Conservation (phyloP, 1,140 invertebrate genomes). For the Caenorhabditis elegans region WBcel235 BX284605.5:12938001-12938500, state of each 20-base stretch:
- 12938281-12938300: constrained; percentile 4
- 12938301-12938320: neutral
- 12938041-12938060: constrained; percentile 1
- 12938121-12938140: constrained; percentile 33
- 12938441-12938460: neutral
- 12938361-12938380: neutral
- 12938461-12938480: neutral
- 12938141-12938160: neutral
- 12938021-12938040: constrained; percentile 18
- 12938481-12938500: neutral
- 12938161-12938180: too few relatives aligned
- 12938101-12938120: constrained; percentile 16
- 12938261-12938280: constrained; percentile 35
- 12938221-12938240: constrained; percentile 9
- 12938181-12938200: constrained; percentile 27
- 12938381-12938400: neutral
- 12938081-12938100: constrained; percentile 3
- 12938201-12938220: neutral
- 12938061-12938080: constrained; percentile 30
- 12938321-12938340: too few relatives aligned
- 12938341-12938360: too few relatives aligned
- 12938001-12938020: neutral
- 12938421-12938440: neutral
- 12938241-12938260: constrained; percentile 35
- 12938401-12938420: neutral